Percentiles rank a stretch among this genome's conserved stretches.
These are phyloP conservation scores for Hipposideros armiger DNA, from an alignment of 2,113 vertebrate genomes.

Conservation along the genomic window DNA sequence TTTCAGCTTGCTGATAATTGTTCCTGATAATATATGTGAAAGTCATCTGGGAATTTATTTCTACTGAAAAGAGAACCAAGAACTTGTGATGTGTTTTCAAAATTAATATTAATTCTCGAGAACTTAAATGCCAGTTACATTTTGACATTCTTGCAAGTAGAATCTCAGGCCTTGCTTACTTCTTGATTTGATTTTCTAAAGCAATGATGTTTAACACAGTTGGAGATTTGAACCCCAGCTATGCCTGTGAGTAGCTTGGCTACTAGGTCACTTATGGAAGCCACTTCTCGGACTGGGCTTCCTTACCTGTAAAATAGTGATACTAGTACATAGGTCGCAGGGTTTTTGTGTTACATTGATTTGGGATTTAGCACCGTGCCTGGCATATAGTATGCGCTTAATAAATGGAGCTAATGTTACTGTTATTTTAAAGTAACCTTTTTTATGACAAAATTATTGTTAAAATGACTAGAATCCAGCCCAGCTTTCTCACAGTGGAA, in stretches of 20 bases:
- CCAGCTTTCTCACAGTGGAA: not conserved
- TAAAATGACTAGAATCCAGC: not conserved
- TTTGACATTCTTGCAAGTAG: conserved; percentile 52
- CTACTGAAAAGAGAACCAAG: not conserved
- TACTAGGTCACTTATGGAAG: not conserved
- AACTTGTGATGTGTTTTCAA: conserved; percentile 31
- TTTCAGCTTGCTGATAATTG: not conserved
- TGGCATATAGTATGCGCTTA: not conserved
- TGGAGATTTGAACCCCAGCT: not conserved
- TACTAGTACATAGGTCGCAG: not conserved
- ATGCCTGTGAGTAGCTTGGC: not conserved
- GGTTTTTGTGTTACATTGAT: not conserved
- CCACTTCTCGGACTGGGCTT: not conserved
- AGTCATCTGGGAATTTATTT: conserved; percentile 40
- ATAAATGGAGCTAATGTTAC: not conserved
- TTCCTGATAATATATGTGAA: not conserved
- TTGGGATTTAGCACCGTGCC: not conserved
- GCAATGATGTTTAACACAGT: not conserved
- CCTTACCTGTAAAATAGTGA: not conserved
- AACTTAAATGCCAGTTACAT: not conserved
- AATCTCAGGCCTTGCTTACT: not conserved
- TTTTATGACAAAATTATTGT: not conserved
- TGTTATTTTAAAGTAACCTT: conserved; percentile 19
- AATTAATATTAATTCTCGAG: conserved; percentile 45
- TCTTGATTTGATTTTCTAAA: conserved; percentile 24